These are phyloP conservation scores for Rhopilema esculentum DNA, from an alignment of 30 jellyfish, hydroid and myxozoan genomes.

Conservation along the genomic window DNA sequence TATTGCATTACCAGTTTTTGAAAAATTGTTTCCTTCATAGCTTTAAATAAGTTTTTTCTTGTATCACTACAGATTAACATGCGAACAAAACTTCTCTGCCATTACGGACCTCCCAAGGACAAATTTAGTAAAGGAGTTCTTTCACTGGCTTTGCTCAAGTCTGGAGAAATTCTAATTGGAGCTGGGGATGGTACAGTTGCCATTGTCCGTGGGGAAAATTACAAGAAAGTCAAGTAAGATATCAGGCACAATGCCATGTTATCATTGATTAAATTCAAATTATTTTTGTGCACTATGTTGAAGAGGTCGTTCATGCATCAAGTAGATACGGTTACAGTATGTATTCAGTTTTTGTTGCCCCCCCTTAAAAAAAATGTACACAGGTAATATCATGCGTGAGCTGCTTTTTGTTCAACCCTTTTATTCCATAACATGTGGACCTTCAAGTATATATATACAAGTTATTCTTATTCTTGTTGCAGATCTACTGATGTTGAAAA, in stretches of 20 bases:
- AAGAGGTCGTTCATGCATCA: neutral
- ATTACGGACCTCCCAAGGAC: constrained; percentile 97
- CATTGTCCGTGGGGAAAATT: constrained; percentile 80
- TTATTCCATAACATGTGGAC: no score
- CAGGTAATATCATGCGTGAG: no score
- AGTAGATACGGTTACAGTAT: neutral
- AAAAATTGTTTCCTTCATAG: neutral
- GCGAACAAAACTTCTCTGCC: constrained; percentile 93
- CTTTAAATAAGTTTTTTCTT: neutral
- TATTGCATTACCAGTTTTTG: neutral
- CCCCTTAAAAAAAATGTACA: no score
- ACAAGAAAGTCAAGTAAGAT: constrained; percentile 82
- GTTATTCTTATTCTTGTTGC: neutral
- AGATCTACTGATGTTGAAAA: constrained; percentile 91
- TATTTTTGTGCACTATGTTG: no score
- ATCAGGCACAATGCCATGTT: neutral
- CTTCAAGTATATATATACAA: no score
- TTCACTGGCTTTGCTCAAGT: constrained; percentile 74
- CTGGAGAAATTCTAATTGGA: constrained; percentile 84
- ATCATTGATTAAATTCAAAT: neutral
- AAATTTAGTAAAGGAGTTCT: constrained; percentile 92
- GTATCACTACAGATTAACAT: constrained; percentile 73
- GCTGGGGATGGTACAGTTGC: constrained; percentile 99
- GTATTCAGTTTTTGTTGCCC: no score
- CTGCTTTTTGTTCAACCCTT: no score